phyloP scores from a whole-genome alignment of 2,888 invertebrate genomes.

The Polyommatus icarus region DNA sequence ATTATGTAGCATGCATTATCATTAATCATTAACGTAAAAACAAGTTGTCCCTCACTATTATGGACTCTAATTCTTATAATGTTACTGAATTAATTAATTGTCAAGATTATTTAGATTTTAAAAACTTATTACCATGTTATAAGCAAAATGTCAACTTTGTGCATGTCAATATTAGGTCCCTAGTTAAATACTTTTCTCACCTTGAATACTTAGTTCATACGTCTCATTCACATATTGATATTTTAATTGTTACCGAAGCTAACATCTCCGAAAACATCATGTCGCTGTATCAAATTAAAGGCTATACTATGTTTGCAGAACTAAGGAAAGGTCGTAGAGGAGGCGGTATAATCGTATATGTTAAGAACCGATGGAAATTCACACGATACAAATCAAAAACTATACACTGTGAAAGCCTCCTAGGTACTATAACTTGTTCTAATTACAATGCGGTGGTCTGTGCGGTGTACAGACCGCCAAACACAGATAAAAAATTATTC shows the following conservation, averaged over 20 bases:
- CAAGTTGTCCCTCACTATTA: too few relatives aligned
- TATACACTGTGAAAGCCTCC: background rate
- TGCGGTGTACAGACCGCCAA: background rate
- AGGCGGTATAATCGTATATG: background rate
- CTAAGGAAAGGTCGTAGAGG: background rate
- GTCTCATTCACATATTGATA: background rate
- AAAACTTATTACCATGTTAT: background rate
- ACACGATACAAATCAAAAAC: background rate
- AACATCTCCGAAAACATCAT: background rate
- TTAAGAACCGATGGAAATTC: background rate
- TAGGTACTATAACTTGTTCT: background rate
- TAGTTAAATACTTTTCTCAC: background rate
- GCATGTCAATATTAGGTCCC: background rate
- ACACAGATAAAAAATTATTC: too few relatives aligned
- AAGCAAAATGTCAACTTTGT: background rate
- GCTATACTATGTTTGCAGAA: background rate
- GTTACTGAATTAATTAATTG: background rate
- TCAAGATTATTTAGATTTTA: background rate
- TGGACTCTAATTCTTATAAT: background rate
- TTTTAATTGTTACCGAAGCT: background rate
- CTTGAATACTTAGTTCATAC: background rate
- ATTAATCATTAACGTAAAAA: too few relatives aligned
- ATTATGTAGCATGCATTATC: too few relatives aligned
- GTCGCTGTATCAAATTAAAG: background rate
- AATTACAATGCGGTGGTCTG: background rate